A percentile compares a stretch with the other conserved stretches of the same genome.
Conservation (phyloP, 2,113 vertebrate genomes). For the Irena cyanogastra region DNA sequence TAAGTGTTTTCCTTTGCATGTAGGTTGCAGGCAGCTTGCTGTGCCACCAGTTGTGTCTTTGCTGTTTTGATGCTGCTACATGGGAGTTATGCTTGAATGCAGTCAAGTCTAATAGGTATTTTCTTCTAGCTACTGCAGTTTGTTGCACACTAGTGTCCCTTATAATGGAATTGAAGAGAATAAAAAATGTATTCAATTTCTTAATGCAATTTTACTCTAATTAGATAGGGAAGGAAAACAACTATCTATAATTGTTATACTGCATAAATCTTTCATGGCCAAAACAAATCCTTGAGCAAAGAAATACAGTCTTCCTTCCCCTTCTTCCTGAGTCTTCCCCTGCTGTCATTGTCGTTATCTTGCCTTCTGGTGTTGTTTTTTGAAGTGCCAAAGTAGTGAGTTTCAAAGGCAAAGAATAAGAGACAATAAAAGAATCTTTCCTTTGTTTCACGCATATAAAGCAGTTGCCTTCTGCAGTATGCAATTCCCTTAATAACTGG, state of each 20-base stretch:
- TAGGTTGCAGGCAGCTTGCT: not conserved
- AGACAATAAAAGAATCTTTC: not conserved
- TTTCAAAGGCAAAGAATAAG: not conserved
- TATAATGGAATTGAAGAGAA: not conserved
- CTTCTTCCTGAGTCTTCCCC: not conserved
- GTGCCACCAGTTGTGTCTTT: not conserved
- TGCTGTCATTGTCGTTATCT: not conserved
- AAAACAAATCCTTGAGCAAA: not conserved
- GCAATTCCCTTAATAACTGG: not conserved
- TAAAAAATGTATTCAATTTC: not conserved
- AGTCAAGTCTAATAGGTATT: not conserved
- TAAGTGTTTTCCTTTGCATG: not conserved
- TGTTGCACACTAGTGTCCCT: not conserved
- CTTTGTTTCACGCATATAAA: not conserved
- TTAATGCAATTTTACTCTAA: constrained; percentile 20
- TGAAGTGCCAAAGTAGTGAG: not conserved
- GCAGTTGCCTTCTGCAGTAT: not conserved
- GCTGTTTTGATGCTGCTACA: not conserved
- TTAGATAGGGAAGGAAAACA: not conserved
- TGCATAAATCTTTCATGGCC: constrained; percentile 19
- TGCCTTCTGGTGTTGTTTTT: not conserved
- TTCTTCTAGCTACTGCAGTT: not conserved
- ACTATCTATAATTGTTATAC: not conserved
- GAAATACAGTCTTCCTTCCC: not conserved
- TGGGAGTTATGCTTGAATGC: not conserved